Conservation (phyloP, 2,888 invertebrate genomes). For the Cryptus armator region DNA sequence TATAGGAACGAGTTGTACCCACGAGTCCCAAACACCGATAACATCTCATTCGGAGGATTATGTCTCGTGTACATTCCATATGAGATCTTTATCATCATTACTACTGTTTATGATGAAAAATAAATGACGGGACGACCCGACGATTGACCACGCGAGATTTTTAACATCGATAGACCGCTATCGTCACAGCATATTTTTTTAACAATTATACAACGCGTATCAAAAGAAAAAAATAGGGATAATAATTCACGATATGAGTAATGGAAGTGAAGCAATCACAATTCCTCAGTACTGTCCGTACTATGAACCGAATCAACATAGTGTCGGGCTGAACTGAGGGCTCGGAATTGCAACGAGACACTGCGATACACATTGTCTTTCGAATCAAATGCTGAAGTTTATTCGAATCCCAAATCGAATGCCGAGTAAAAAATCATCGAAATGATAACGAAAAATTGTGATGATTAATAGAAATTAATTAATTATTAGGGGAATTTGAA, state of each 20-base stretch:
- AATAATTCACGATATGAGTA: not conserved
- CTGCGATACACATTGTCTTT: conserved; percentile 8
- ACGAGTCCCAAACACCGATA: conserved; percentile 62
- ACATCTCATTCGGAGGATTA: conserved; percentile 19
- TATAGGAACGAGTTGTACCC: conserved; percentile 69
- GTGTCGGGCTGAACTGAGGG: conserved; percentile 73
- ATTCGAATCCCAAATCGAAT: conserved; percentile 12
- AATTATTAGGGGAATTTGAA: not conserved
- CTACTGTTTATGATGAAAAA: conserved; percentile 14
- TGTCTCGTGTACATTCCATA: conserved; percentile 22
- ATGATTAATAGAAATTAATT: not conserved
- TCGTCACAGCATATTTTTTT: not conserved
- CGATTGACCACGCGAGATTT: conserved; percentile 18
- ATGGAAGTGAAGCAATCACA: conserved; percentile 64
- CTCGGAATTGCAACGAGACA: conserved; percentile 68
- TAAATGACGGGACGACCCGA: not conserved
- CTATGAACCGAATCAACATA: conserved; percentile 75
- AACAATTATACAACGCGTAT: not conserved
- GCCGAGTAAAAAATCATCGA: not conserved
- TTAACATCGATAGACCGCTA: not conserved
- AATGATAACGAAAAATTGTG: not conserved
- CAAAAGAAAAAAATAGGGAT: not conserved
- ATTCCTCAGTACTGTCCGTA: conserved; percentile 77
- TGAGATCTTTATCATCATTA: conserved; percentile 42
- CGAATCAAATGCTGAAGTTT: conserved; percentile 30